Evolutionary conservation across 1,140 invertebrate genomes (phyloP), one percentile per base, ranked within the genome.

Genomic region (Dufourea novaeangliae): DNA sequence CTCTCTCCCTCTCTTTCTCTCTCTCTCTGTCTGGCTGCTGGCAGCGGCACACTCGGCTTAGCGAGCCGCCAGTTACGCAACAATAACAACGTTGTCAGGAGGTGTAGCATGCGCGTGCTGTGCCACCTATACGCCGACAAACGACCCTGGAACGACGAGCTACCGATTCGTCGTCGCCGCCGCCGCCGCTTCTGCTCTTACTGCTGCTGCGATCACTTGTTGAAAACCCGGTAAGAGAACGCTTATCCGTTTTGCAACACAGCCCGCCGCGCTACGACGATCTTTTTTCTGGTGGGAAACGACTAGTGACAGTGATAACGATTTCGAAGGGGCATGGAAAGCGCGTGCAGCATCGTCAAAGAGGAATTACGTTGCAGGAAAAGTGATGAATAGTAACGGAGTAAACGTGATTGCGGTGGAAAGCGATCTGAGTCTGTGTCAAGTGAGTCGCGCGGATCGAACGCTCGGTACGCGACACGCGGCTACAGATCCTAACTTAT

Each of bases 11-110:
- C 80, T 41, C 57, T 69, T 66, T 46, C 17, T 37, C 54, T 41
- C 61, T 61, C 62, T 22, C 32, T 32, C 77, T 62, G 78, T 29
- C 17, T 44, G 50, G 46, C 66, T 80, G 57, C 46, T 78, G 83
- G 63, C 83, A 77, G 80, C 73, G 59, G 83, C 79, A 70, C 39
- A 76, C 73, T 69, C 81, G 69, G 73, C 78, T 80, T 84, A 74
- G 79, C 83, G 78, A 68, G 62, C 73, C 78, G 80, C 64, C 80
- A 88, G 83, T 89, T 88, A 88, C 87, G 88, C 87, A 88, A 89
- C 86, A 85, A 87, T 83, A 88, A 88, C 86, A 88, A 88, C 86
- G 77, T 82, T 74, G 81, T 83, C 63, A 85, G 78, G 82, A 86
- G 79, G 80, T 86, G 69, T 85, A 78, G 78, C 80, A 67, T 62